Evolutionary conservation across 2,888 invertebrate species (phyloP).

Genomic region (Adelphocoris suturalis): DNA sequence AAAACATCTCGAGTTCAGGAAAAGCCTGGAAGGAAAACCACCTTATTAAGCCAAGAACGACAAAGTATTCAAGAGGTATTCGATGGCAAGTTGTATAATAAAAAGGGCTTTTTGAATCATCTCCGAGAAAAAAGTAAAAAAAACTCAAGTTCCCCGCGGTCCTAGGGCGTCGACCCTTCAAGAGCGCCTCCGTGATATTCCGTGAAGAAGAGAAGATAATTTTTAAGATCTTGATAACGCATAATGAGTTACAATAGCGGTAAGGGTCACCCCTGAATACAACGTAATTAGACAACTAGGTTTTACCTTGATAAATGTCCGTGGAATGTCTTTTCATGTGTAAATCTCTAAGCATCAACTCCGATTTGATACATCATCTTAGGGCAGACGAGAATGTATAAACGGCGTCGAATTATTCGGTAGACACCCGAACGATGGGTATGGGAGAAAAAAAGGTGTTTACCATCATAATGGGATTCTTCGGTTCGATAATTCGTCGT

Average conservation of each 20-base stretch:
- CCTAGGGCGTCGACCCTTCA: constrained; percentile 35
- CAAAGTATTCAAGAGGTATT: constrained; percentile 50
- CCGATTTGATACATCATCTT: constrained; percentile 64
- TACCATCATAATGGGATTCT: constrained; percentile 66
- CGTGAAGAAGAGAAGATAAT: constrained; percentile 52
- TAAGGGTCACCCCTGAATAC: constrained; percentile 53
- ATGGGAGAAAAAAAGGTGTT: constrained; percentile 51
- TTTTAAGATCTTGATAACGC: constrained; percentile 65
- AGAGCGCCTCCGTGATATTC: constrained; percentile 30
- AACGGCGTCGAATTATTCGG: constrained; percentile 64
- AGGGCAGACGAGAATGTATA: constrained; percentile 33
- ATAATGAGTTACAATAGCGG: constrained; percentile 47
- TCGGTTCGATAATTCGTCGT: constrained; percentile 57
- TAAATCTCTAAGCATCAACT: constrained; percentile 48
- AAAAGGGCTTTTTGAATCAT: constrained; percentile 61
- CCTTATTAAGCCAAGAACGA: constrained; percentile 55
- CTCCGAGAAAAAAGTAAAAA: background rate
- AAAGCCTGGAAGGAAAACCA: background rate
- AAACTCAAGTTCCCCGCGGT: background rate
- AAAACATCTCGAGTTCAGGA: background rate
- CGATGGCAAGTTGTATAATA: background rate
- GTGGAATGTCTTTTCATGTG: constrained; percentile 69
- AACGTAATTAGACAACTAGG: constrained; percentile 66
- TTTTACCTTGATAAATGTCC: constrained; percentile 40
- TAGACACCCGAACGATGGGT: constrained; percentile 5